Evolutionary conservation across 2,113 vertebrate genomes (phyloP), one percentile per base, ranked within the genome.

Genomic region (Aptenodytes forsteri): DNA sequence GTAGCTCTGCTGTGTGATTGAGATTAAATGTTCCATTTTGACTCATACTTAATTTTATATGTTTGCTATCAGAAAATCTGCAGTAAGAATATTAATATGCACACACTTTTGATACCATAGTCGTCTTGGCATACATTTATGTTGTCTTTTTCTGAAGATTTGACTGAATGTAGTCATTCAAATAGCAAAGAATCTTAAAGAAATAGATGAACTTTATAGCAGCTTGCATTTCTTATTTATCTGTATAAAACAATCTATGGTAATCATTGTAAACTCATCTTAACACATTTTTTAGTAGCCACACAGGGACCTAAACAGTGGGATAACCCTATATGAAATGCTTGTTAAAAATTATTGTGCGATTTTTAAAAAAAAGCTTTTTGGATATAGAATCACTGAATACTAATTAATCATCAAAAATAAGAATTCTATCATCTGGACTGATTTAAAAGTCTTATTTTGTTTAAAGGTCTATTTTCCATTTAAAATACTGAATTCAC

Each of bases 51-150:
- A 54, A 80, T 97, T 97, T 97, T 82, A 61, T 44, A 38, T 61
- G 17, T 84, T 97, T 79, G 69, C 47, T 93, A 46, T 96, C 86
- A 92, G 81, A 96, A 98, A 95, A 93, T 96, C 91, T 86, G 34
- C 76, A 83, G 66, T 90, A 76, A 94, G 72, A 77, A 78, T 97
- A 95, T 88, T 93, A 91, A 85, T 94, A 92, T 83, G 40, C 34
- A 87, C 59, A 72, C 29, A 59, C 55, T 90, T 97, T 88, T 82
- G 87, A 90, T 83, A 91, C 36, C 42, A 77, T 64, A 90, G 58
- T 87, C 15, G 14, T 93, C 91, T 97, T 94, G 90, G 59, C 87
- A 95, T 73, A 76, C 16, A 40, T 58, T 34, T 79, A 58, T 55
- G 36, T 55, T 93, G 59, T 61, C 46, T 67, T 97, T 94, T 97